phyloP scores from a whole-genome alignment of 2,888 invertebrate species.

The Tryphoninae sp. region DNA sequence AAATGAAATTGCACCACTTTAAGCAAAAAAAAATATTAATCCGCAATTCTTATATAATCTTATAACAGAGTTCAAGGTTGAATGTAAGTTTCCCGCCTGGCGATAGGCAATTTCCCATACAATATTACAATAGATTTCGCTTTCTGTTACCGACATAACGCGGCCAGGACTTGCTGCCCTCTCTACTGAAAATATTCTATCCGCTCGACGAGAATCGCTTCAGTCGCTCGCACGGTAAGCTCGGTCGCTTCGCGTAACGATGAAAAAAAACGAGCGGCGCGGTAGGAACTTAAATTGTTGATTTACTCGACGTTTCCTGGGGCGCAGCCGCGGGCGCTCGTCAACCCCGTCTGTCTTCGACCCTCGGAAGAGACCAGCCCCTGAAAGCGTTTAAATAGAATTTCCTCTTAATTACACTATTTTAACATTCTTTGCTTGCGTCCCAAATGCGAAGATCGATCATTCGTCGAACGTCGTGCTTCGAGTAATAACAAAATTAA shows the following conservation, averaged over 20 bases:
- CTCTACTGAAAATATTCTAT: slow-evolving; percentile 12
- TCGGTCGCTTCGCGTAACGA: neutral
- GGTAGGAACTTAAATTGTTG: slow-evolving; percentile 17
- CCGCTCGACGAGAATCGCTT: neutral
- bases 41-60: too few species aligned
- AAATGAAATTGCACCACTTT: neutral
- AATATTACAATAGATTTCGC: neutral
- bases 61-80: too few species aligned
- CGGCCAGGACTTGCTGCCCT: neutral
- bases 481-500: neutral
- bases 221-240: slow-evolving; percentile 20
- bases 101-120: neutral
- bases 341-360: slow-evolving; percentile 1
- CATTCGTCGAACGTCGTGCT: neutral
- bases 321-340: slow-evolving; percentile 11
- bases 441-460: neutral
- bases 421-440: neutral
- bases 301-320: neutral
- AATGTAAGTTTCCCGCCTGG: neutral
- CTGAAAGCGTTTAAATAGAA: neutral
- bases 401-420: neutral
- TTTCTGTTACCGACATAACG: neutral
- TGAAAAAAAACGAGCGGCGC: slow-evolving; percentile 15
- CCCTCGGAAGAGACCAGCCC: neutral
- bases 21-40: too few species aligned